Base-by-base conservation (phyloP, 2,113 vertebrate species). In the Osmerus mordax region DNA sequence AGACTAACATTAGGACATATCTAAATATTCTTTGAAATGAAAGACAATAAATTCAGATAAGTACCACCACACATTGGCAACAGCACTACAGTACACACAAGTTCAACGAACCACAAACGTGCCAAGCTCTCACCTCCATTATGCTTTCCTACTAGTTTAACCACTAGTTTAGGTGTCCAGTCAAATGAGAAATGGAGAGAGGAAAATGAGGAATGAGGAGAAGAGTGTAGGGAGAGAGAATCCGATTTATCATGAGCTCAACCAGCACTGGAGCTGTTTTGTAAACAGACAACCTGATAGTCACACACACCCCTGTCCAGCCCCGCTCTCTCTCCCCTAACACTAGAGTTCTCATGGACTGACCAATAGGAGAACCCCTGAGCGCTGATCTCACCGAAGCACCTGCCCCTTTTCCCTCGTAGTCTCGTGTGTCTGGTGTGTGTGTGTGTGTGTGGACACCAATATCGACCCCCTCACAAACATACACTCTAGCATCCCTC, bases 261-360 rank as follows among this genome's bases (percentile, higher is more conserved):
- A 61, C 60, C 68, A 54, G 74, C 73, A 69, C 68, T 81, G 69
- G 77, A 68, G 54, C 36, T 87, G 81, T 89, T 90, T 89, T 75
- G 86, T 88, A 90, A 89, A 88, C 83, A 87, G 59, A 84, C 83
- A 83, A 80, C 51, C 81, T 74, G 78, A 73, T 78, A 69, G 41
- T 67, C 61, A 32, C 78, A 16, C 67, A 28, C 78, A 23, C 51
- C 16, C 14, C 16, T 58, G 19, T 16, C 60, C 32, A 67, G 78
- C 4, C 67, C 78, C 71, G 69, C 71, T 19, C 61, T 36, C 69
- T 66, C 23, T 16, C 56, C 4, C 52, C 58, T 66, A 71, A 76
- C 72, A 79, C 68, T 12, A 47, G 1, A 9, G 41, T 47, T 71
- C 15, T 73, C 64, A 73, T 65, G 5, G 15, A 65, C 63, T 1